phyloP scores from a whole-genome alignment of 1,140 invertebrate species.

The Aphis craccivora region DNA sequence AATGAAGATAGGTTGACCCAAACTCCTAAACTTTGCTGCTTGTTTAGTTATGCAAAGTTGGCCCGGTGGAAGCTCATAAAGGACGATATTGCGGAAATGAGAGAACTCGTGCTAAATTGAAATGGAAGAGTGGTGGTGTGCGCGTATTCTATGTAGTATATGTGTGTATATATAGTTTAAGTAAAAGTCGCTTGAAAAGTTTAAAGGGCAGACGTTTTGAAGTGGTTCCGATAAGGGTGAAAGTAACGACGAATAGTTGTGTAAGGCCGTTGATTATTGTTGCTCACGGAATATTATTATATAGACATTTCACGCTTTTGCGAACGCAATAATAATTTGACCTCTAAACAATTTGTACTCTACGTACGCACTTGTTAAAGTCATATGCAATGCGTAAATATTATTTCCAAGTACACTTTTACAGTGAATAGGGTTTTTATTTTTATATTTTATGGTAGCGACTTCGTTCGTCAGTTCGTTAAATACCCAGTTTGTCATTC shows the following conservation, averaged over 20 bases:
- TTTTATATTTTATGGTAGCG: background rate
- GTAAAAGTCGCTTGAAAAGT: conserved; percentile 23
- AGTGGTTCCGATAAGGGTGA: background rate
- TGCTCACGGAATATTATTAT: background rate
- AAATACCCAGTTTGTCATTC: background rate
- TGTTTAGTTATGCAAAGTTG: conserved; percentile 37
- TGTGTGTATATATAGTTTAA: background rate
- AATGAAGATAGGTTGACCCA: conserved; percentile 13
- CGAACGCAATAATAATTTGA: conserved; percentile 22
- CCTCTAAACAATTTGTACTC: background rate
- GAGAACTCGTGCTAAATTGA: conserved; percentile 17
- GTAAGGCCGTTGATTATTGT: conserved; percentile 31
- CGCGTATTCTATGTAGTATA: background rate
- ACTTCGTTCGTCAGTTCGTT: background rate
- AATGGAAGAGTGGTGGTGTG: background rate
- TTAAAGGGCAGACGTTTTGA: conserved; percentile 14
- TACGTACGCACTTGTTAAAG: background rate
- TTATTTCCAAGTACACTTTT: background rate
- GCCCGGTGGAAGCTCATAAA: background rate
- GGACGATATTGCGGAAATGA: conserved; percentile 36
- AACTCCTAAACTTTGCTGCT: conserved; percentile 9
- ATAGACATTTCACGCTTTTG: background rate
- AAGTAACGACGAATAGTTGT: background rate
- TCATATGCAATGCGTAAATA: background rate
- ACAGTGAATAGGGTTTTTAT: background rate